Conservation (phyloP, 2,888 invertebrate species). For the Adelphocoris suturalis region DNA sequence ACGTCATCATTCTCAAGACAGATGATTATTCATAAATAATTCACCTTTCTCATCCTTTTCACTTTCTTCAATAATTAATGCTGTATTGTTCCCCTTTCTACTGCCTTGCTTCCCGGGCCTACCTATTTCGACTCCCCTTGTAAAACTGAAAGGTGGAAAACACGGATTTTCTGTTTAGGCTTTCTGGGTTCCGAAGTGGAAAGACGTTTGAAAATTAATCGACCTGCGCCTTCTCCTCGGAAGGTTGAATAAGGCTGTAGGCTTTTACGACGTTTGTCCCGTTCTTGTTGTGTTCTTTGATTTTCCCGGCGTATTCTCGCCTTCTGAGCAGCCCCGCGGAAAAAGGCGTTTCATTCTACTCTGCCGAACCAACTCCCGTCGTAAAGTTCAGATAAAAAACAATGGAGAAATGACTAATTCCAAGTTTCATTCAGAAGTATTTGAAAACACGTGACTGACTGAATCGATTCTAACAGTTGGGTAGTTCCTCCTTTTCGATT, state of each 20-base stretch:
- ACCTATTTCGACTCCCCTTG: neutral
- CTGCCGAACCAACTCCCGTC: neutral
- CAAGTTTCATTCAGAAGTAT: too few relatives aligned
- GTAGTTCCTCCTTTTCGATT: too few relatives aligned
- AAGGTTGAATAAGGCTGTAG: neutral
- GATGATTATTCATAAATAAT: neutral
- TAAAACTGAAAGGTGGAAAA: neutral
- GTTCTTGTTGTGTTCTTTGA: constrained; percentile 15
- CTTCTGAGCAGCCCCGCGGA: neutral
- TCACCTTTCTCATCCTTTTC: neutral
- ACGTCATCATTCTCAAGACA: neutral
- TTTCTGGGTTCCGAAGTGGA: neutral
- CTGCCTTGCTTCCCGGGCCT: neutral
- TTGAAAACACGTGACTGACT: too few relatives aligned
- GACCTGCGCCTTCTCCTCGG: neutral
- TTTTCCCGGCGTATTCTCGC: neutral
- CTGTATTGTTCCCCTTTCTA: neutral
- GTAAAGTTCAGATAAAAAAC: too few relatives aligned
- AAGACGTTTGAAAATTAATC: constrained; percentile 14
- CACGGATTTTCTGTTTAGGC: constrained; percentile 22
- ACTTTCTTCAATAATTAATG: neutral
- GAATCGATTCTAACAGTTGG: too few relatives aligned
- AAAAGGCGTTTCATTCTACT: neutral
- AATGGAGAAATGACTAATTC: too few relatives aligned
- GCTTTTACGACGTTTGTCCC: constrained; percentile 21